These are phyloP conservation scores for Plotosus lineatus DNA, from an alignment of 2,113 vertebrate genomes.

Conservation along the genomic window DNA sequence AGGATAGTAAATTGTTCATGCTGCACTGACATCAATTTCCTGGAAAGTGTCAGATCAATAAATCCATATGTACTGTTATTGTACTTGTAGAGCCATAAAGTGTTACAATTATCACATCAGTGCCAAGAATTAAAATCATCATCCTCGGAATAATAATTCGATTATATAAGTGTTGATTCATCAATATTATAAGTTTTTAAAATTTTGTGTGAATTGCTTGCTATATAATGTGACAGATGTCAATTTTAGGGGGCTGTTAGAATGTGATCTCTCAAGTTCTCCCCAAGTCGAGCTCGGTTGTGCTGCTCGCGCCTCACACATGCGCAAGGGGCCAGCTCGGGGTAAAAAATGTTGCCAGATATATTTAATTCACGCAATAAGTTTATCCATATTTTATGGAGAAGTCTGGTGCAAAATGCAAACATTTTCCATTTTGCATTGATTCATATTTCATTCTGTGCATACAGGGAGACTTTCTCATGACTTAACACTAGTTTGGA, in stretches of 20 bases:
- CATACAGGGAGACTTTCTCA: neutral
- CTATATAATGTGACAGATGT: neutral
- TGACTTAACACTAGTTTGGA: neutral
- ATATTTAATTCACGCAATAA: too few relatives aligned
- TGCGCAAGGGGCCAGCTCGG: constrained; percentile 42
- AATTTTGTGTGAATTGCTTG: neutral
- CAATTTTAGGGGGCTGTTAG: neutral
- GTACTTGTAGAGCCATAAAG: neutral
- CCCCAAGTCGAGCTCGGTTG: constrained; percentile 7
- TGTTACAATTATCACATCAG: neutral
- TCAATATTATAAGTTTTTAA: too few relatives aligned
- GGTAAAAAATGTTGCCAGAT: constrained; percentile 28
- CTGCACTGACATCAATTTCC: neutral
- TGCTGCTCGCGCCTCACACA: constrained; percentile 35
- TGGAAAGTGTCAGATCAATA: neutral
- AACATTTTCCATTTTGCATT: too few relatives aligned
- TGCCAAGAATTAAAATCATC: neutral
- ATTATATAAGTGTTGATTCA: neutral
- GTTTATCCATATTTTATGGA: neutral
- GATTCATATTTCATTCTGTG: too few relatives aligned
- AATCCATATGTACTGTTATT: neutral
- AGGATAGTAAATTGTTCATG: neutral
- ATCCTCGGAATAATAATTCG: neutral
- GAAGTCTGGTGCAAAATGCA: neutral
- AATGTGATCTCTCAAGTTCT: constrained; percentile 22